phyloP scores from a whole-genome alignment of 2,113 vertebrate genomes.

The Catagonus wagneri region DNA sequence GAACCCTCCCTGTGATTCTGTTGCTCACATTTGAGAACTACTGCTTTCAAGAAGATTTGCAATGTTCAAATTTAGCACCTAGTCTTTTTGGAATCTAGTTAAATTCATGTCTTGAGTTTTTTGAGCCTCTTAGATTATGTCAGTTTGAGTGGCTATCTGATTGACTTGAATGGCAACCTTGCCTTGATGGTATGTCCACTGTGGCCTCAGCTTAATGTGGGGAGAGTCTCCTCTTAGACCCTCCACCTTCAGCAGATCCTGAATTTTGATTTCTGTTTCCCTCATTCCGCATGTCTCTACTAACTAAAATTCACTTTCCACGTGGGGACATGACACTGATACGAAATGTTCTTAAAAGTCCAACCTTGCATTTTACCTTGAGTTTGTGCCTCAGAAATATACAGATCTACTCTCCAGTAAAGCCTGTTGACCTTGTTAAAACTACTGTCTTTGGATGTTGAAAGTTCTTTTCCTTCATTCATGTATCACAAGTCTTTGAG shows the following conservation, averaged over 20 bases:
- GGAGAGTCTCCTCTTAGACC: not conserved
- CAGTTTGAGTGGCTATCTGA: not conserved
- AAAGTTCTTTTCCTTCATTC: conserved; percentile 62
- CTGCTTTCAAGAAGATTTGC: not conserved
- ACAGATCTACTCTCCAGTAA: conserved; percentile 51
- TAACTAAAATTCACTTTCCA: not conserved
- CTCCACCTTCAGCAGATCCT: not conserved
- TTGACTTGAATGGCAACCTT: not conserved
- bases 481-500: conserved; percentile 58
- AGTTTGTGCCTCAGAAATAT: conserved; percentile 48
- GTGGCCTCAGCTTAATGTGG: not conserved
- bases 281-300: not conserved
- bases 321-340: not conserved
- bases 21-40: not conserved
- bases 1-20: not conserved
- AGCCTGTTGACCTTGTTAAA: conserved; percentile 50
- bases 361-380: conserved; percentile 33
- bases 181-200: not conserved
- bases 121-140: not conserved
- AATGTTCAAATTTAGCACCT: conserved; percentile 69
- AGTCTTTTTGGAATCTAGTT: not conserved
- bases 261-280: not conserved
- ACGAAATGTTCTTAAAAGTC: conserved; percentile 36
- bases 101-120: not conserved
- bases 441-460: conserved; percentile 44